A percentile compares a stretch with the other conserved stretches of the same genome.
phyloP scores from a whole-genome alignment of 2,888 invertebrate genomes.

The Hirtodrosophila cameraria region DNA sequence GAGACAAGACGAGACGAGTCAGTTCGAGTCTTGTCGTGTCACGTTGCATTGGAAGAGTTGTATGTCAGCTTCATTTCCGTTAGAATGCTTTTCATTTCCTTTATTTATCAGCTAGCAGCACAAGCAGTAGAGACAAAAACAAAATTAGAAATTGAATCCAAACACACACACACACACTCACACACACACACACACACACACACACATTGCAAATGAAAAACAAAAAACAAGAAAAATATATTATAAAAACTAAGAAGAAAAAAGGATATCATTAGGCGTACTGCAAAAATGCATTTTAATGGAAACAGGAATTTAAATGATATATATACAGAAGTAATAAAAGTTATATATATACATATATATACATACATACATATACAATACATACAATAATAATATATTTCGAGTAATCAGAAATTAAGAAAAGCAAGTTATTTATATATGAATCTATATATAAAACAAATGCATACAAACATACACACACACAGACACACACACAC shows the following conservation, averaged over 20 bases:
- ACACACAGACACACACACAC: constrained; percentile 18
- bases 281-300: constrained; percentile 76
- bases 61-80: constrained; percentile 32
- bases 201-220: constrained; percentile 23
- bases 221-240: constrained; percentile 26
- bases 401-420: constrained; percentile 54
- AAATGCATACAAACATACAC: constrained; percentile 27
- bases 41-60: background rate
- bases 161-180: constrained; percentile 15
- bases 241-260: constrained; percentile 14
- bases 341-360: constrained; percentile 47
- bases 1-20: background rate
- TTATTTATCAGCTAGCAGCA: constrained; percentile 46
- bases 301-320: constrained; percentile 77
- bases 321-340: constrained; percentile 66
- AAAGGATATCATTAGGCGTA: constrained; percentile 73
- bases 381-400: constrained; percentile 61
- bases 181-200: constrained; percentile 14
- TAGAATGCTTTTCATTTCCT: constrained; percentile 33
- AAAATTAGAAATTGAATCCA: constrained; percentile 22
- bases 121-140: constrained; percentile 53
- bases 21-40: no score
- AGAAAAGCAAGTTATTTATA: constrained; percentile 73
- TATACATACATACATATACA: constrained; percentile 52
- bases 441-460: constrained; percentile 65